Percentiles rank a stretch among this genome's conserved stretches.
These are phyloP conservation scores for Rhodeus uyekii DNA, from an alignment of 2,797 vertebrate genomes.

Conservation along the genomic window DNA sequence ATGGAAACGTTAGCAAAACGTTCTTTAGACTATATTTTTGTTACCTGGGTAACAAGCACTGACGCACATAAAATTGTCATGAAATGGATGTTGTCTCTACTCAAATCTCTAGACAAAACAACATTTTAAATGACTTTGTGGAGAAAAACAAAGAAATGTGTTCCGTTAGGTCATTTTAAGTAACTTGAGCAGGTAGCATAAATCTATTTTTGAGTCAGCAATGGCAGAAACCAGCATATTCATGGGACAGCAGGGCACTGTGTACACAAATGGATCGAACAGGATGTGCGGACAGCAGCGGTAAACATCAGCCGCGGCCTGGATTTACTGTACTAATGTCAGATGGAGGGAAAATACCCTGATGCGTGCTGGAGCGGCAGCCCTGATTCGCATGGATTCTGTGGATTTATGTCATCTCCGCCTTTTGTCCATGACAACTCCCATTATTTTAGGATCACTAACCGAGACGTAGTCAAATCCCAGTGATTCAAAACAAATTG, in stretches of 20 bases:
- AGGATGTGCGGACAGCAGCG: slow-evolving; percentile 63
- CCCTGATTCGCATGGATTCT: slow-evolving; percentile 18
- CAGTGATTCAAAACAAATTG: slow-evolving; percentile 32
- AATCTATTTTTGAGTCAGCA: slow-evolving; percentile 11
- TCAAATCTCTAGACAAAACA: not conserved
- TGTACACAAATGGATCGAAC: slow-evolving; percentile 62
- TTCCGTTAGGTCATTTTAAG: not conserved
- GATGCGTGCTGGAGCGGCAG: not conserved
- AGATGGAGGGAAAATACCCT: slow-evolving; percentile 61
- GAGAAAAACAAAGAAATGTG: not conserved
- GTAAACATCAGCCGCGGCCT: slow-evolving; percentile 64
- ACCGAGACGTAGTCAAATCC: slow-evolving; percentile 23
- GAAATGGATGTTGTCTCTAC: not conserved
- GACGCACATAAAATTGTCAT: not conserved
- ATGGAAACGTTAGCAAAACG: not conserved
- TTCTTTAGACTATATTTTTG: not conserved
- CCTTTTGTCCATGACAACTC: slow-evolving; percentile 34
- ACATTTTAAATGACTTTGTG: not conserved
- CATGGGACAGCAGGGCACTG: slow-evolving; percentile 64
- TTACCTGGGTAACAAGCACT: too few species aligned
- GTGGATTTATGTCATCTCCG: slow-evolving; percentile 19
- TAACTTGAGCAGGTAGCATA: not conserved
- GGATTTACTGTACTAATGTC: slow-evolving; percentile 72
- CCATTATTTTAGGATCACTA: slow-evolving; percentile 43
- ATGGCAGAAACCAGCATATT: slow-evolving; percentile 54